Base-by-base conservation (phyloP, 1,140 invertebrate genomes). In the Aphaenogaster rudis region DNA sequence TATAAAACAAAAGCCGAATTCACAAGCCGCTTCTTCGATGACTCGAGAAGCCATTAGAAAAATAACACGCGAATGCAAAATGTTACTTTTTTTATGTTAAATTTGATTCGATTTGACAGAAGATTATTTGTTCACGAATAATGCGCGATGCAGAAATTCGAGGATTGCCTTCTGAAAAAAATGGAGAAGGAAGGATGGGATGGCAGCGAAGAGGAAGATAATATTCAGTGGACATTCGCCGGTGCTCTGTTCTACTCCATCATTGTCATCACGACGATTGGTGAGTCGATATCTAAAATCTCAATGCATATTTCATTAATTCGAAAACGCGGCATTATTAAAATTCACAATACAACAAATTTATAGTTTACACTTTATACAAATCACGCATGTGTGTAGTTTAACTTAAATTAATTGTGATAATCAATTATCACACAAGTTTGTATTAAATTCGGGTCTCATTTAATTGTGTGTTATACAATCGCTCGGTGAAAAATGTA, bases 191-290 rank as follows among this genome's bases (percentile, higher is more conserved):
- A 98, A 61, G 99, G 99, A 5, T 99, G 98, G 97, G 98, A 99
- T 94, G 98, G 99, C 63, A 97, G 97, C 90, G 98, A 99, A 95
- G 97, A 97, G 88, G 95, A 96, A 8, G 95, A 96, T 11, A 96
- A 96, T 88, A 97, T 97, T 72, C 98, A 98, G 93, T 99, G 98
- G 98, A 98, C 98, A 2, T 98, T 98, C 92, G 97, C 97, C 15
- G 99, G 98, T 2, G 98, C 98, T 1, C 96, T 99, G 4, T 99
- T 99, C 95, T 99, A 99, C 95, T 99, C 98, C 85, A 98, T 99
- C 91, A 99, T 99, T 91, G 98, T 99, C 67, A 99, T 99, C 92
- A 99, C 99, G 0, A 99, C 98, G 33, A 99, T 99, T 77, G 99
- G 99, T 99, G 94, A 97, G 96, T 95, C 69, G 13, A 76, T 59